Percentiles rank a stretch among this genome's conserved stretches.
Evolutionary conservation across 2,797 vertebrate genomes (phyloP).

Genomic region (Ceryle rudis): DNA sequence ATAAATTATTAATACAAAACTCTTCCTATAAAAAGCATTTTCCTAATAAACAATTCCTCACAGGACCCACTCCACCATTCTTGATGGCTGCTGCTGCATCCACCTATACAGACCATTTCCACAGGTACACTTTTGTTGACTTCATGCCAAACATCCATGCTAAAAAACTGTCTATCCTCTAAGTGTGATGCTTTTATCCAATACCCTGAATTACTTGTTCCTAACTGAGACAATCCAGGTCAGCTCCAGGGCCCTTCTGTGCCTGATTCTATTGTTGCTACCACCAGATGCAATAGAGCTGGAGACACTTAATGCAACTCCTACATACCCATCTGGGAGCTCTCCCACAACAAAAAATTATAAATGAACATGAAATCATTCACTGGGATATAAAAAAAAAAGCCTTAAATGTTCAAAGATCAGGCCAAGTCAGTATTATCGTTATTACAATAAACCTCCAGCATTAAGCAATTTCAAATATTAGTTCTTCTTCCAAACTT

Average conservation of each 20-base stretch:
- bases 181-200: background rate
- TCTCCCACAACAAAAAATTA: constrained; percentile 42
- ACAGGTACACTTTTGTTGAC: background rate
- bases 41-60: background rate
- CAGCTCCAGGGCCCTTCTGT: background rate
- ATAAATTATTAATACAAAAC: background rate
- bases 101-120: background rate
- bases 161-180: background rate
- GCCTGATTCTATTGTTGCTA: background rate
- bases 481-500: constrained; percentile 51
- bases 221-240: constrained; percentile 1
- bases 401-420: constrained; percentile 32
- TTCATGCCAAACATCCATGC: background rate
- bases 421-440: constrained; percentile 54
- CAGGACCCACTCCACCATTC: background rate
- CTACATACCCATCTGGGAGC: constrained; percentile 4
- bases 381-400: constrained; percentile 46
- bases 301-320: constrained; percentile 30
- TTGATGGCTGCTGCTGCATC: background rate
- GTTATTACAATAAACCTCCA: constrained; percentile 53
- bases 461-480: constrained; percentile 61
- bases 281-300: constrained; percentile 34
- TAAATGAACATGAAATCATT: constrained; percentile 53
- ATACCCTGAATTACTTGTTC: background rate
- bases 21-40: background rate